Percentiles rank a stretch among this genome's conserved stretches.
These are phyloP conservation scores for Pyrochroa serraticornis DNA, from an alignment of 2,888 invertebrate genomes.

Conservation along the genomic window DNA sequence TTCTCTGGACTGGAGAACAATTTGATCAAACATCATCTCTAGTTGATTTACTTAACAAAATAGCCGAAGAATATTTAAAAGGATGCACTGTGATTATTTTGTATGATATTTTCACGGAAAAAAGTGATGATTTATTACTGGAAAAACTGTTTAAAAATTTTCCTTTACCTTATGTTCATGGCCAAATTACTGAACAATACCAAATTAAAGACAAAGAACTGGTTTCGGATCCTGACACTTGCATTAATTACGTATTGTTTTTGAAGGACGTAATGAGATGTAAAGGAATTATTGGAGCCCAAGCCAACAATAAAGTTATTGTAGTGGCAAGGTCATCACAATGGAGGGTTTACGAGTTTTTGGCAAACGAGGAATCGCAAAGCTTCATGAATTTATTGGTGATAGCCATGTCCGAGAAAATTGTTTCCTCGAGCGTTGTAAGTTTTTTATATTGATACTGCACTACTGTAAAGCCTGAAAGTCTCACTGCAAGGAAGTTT, in stretches of 20 bases:
- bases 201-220: slow-evolving; percentile 59
- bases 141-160: slow-evolving; percentile 65
- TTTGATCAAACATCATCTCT: slow-evolving; percentile 65
- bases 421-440: slow-evolving; percentile 37
- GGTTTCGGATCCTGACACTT: slow-evolving; percentile 55
- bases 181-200: slow-evolving; percentile 63
- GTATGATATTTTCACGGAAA: slow-evolving; percentile 68
- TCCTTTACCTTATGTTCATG: slow-evolving; percentile 67
- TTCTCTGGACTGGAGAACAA: slow-evolving; percentile 39
- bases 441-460: slow-evolving; percentile 2
- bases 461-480: too few species aligned
- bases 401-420: slow-evolving; percentile 69
- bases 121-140: slow-evolving; percentile 63
- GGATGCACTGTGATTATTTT: slow-evolving; percentile 71
- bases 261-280: slow-evolving; percentile 68
- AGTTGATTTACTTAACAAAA: slow-evolving; percentile 64
- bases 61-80: slow-evolving; percentile 65
- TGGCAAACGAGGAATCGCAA: slow-evolving; percentile 66
- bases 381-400: slow-evolving; percentile 74
- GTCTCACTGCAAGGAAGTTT: too few species aligned
- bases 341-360: slow-evolving; percentile 76
- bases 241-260: slow-evolving; percentile 71
- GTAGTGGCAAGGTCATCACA: slow-evolving; percentile 73
- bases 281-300: slow-evolving; percentile 66
- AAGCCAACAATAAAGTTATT: slow-evolving; percentile 68